Conservation (phyloP, 2,113 vertebrate species). For the Chaenocephalus aceratus region DNA sequence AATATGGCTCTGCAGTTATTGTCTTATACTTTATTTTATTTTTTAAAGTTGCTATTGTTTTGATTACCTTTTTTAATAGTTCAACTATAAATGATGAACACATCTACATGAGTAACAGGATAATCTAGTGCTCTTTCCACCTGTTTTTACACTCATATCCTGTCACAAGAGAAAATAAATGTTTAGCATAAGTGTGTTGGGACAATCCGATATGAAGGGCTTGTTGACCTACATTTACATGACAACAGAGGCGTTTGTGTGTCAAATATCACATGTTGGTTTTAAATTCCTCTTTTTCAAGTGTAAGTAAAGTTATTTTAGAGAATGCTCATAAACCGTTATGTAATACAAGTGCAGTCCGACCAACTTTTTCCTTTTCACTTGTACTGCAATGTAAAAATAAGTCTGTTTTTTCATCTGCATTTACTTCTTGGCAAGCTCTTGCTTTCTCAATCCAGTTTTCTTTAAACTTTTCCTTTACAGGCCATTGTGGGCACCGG, state of each 20-base stretch:
- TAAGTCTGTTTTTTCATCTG: constrained; percentile 26
- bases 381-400: neutral
- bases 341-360: constrained; percentile 3
- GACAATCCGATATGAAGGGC: neutral
- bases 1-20: neutral
- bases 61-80: neutral
- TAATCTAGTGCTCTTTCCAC: neutral
- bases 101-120: neutral
- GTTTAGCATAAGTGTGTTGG: neutral
- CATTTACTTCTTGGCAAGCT: constrained; percentile 17
- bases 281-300: constrained; percentile 30
- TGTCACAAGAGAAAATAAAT: constrained; percentile 12
- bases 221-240: constrained; percentile 25
- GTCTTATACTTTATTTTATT: neutral
- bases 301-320: neutral
- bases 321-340: constrained; percentile 6
- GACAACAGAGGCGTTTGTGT: neutral
- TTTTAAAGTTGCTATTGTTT: no score
- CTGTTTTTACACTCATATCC: neutral
- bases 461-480: neutral
- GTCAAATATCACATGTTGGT: constrained; percentile 10
- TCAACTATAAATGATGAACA: neutral
- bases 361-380: constrained; percentile 37
- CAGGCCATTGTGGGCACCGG: constrained; percentile 93
- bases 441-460: constrained; percentile 29